Evolutionary conservation across 2,113 vertebrate species (phyloP).

Genomic region (Dromaius novaehollandiae): DNA sequence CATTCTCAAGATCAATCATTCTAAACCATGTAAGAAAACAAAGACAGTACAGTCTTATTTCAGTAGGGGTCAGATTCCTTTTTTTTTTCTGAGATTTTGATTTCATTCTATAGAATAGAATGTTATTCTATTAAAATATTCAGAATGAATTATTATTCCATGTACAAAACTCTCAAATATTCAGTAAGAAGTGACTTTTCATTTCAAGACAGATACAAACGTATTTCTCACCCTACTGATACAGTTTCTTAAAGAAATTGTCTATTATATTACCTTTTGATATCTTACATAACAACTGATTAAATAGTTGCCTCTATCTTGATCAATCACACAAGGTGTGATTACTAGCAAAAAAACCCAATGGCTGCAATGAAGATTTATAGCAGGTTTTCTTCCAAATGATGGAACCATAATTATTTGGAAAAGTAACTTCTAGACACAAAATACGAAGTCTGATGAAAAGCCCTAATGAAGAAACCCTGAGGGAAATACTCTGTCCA

Average conservation of each 20-base stretch:
- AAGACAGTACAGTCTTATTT: not conserved
- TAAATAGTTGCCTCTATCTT: not conserved
- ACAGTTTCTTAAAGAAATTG: not conserved
- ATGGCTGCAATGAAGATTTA: not conserved
- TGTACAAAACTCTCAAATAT: not conserved
- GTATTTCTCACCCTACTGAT: not conserved
- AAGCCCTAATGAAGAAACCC: not conserved
- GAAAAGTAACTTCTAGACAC: not conserved
- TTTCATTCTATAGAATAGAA: not conserved
- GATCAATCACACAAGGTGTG: not conserved
- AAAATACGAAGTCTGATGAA: not conserved
- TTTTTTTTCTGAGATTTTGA: not conserved
- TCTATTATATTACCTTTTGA: not conserved
- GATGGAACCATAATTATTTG: not conserved
- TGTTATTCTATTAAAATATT: not conserved
- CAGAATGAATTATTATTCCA: not conserved
- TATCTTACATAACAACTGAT: not conserved
- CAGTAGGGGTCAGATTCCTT: not conserved
- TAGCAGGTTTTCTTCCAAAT: not conserved
- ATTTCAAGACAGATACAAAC: not conserved
- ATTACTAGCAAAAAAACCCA: not conserved
- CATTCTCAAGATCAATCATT: conserved; percentile 17
- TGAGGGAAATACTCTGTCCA: not conserved
- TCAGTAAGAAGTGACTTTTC: not conserved
- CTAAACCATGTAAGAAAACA: not conserved